Evolutionary conservation across 2,797 vertebrate genomes (phyloP), one percentile per base, ranked within the genome.

Genomic region (Melanotaenia parkinsoni): DNA sequence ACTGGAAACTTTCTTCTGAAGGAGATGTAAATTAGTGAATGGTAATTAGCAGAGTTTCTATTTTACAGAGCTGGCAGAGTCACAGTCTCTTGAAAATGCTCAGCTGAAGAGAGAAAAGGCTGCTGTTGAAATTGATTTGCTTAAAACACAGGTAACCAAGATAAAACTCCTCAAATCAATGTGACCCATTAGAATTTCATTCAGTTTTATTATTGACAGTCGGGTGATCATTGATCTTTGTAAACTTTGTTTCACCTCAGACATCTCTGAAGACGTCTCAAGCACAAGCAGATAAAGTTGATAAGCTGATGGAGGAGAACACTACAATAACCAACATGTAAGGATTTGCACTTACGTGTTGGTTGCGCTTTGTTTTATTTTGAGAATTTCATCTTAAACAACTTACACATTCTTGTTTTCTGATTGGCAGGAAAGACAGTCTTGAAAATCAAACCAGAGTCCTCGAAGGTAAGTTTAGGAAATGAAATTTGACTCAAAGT

Each of bases 391-490:
- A 37, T 30, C 30, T 30, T 30, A 10, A 63, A 50, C 9, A 63
- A 30, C 16, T 28, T 18, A 22, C 13, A 28, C 26, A 18, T 11
- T 45, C 26, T 33, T 57, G 7, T 80, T 61, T 78, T 57, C 0
- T 67, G 0, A 24, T 78, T 67, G 50, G 89, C 91, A 99, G 98
- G 81, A 98, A 96, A 79, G 94, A 94, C 86, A 95, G 92, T 72
- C 92, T 98, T 53, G 96, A 98, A 94, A 94, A 88, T 54, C 95
- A 96, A 88, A 94, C 97, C 58, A 91, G 92, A 80, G 92, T 90
- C 64, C 92, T 97, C 22, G 95, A 99, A 96, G 96, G 98, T 98
- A 90, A 88, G 89, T 86, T 35, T 76, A 76, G 3, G 35, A 67
- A 3, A 60, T 51, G 56, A 0, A 0, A 26, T n/a, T 33, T 79